These are phyloP conservation scores for Aphrocallistes beatrix DNA, from an alignment of 37 sponge, comb jelly and placozoan species.

Conservation along the genomic window DNA sequence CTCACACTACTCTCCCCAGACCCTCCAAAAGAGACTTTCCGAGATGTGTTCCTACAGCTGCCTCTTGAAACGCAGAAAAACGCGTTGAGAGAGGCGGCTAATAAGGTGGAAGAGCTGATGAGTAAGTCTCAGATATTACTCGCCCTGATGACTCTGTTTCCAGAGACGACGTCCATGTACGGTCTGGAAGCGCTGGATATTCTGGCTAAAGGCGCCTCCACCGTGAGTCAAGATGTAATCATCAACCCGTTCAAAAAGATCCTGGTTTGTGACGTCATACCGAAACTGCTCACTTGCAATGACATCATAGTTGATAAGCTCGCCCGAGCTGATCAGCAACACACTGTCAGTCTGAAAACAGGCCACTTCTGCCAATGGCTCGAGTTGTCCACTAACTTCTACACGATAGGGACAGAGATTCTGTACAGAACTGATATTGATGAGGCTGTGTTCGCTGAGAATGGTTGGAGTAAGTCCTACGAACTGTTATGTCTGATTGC, in stretches of 20 bases:
- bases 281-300: slow-evolving; percentile 36
- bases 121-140: slow-evolving; percentile 36
- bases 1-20: neutral
- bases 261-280: slow-evolving; percentile 56
- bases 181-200: slow-evolving; percentile 25
- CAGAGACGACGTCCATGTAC: slow-evolving; percentile 39
- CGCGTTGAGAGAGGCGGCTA: neutral
- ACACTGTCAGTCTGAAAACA: slow-evolving; percentile 41
- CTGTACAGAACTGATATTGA: neutral
- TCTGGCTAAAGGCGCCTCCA: neutral
- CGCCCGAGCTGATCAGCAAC: slow-evolving; percentile 30
- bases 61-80: neutral
- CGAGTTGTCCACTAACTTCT: slow-evolving; percentile 59
- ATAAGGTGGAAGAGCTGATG: slow-evolving; percentile 18
- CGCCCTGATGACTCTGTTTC: slow-evolving; percentile 46
- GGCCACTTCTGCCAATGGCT: slow-evolving; percentile 82
- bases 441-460: slow-evolving; percentile 19
- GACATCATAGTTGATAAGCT: slow-evolving; percentile 38
- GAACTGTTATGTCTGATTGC: slow-evolving; percentile 50
- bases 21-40: neutral
- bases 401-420: slow-evolving; percentile 32
- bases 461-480: slow-evolving; percentile 59
- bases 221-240: neutral
- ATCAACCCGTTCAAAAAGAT: neutral
- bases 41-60: slow-evolving; percentile 7